Percentiles rank a stretch among this genome's conserved stretches.
Conservation (phyloP, 1,140 invertebrate genomes). For the Tenebrio molitor region DNA sequence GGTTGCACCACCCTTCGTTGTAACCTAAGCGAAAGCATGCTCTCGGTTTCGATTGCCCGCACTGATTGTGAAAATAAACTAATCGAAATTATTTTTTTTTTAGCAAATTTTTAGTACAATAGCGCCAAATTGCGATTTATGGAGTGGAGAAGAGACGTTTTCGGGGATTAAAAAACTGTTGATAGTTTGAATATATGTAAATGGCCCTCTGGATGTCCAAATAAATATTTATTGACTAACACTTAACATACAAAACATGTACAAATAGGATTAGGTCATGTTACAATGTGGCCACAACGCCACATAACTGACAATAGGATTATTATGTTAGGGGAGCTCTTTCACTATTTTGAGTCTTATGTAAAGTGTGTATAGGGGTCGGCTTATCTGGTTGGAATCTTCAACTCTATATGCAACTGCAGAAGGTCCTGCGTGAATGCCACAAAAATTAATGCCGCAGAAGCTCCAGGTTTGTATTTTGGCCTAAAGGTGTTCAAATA, state of each 20-base stretch:
- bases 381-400: conserved; percentile 10
- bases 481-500: no score
- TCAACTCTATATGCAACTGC: background rate
- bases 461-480: no score
- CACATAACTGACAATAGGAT: conserved; percentile 56
- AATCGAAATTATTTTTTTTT: conserved; percentile 1
- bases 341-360: conserved; percentile 46
- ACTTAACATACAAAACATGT: conserved; percentile 58
- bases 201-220: conserved; percentile 22
- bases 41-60: conserved; percentile 8
- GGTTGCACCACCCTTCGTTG: conserved; percentile 20
- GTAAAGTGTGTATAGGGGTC: background rate
- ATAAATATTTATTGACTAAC: conserved; percentile 60
- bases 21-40: conserved; percentile 9
- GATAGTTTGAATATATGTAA: conserved; percentile 23
- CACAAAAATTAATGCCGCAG: no score
- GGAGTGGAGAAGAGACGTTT: background rate
- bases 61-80: conserved; percentile 9
- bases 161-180: background rate
- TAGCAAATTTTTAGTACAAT: conserved; percentile 2
- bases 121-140: background rate
- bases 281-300: conserved; percentile 61
- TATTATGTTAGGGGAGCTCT: conserved; percentile 55
- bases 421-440: background rate
- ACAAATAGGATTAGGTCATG: conserved; percentile 61